Conservation (phyloP, 92 coral and sea anemone genomes). For the Zoanthus gigantus region DNA sequence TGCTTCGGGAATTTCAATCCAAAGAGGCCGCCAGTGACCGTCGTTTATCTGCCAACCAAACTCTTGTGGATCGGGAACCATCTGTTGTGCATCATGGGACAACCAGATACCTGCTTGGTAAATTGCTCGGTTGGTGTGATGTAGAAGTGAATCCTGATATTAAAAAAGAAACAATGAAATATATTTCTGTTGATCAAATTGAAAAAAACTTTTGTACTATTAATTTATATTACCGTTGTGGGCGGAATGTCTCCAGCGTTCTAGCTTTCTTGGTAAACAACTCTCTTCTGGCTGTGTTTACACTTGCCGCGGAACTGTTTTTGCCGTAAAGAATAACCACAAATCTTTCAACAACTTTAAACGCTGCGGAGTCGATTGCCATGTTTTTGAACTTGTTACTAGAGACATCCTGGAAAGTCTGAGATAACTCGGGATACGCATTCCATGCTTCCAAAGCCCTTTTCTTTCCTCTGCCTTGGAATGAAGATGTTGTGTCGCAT, state of each 20-base stretch:
- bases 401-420: slow-evolving; percentile 20
- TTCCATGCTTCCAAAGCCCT: slow-evolving; percentile 41
- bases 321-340: slow-evolving; percentile 35
- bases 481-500: slow-evolving; percentile 38
- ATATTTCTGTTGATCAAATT: slow-evolving; percentile 6
- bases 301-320: slow-evolving; percentile 11
- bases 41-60: slow-evolving; percentile 12
- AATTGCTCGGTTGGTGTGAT: slow-evolving; percentile 21
- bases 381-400: slow-evolving; percentile 27
- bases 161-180: not conserved
- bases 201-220: not conserved
- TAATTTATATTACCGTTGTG: slow-evolving; percentile 23
- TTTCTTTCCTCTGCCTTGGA: slow-evolving; percentile 27
- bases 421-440: slow-evolving; percentile 12
- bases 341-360: slow-evolving; percentile 24
- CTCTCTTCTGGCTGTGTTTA: slow-evolving; percentile 39
- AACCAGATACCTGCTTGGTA: slow-evolving; percentile 41
- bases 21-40: not conserved
- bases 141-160: slow-evolving; percentile 32
- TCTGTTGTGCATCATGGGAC: slow-evolving; percentile 16
- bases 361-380: slow-evolving; percentile 29
- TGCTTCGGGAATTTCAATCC: not conserved
- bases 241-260: slow-evolving; percentile 48
- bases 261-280: slow-evolving; percentile 27
- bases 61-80: not conserved